Base-by-base conservation (phyloP, 1,140 invertebrate species). In the Dreissena polymorpha region DNA sequence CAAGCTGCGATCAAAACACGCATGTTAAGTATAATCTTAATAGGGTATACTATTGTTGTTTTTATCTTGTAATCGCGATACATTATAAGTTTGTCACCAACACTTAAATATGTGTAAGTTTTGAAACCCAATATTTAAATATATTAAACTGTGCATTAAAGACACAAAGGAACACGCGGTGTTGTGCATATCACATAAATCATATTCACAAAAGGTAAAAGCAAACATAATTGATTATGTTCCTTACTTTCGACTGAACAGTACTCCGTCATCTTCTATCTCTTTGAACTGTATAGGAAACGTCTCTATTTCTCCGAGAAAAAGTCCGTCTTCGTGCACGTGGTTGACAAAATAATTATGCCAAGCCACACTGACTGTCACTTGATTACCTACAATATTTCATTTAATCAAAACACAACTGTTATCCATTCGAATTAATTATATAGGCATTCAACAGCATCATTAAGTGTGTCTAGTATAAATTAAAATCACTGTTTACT, bases 261-360 rank as follows among this genome's bases (percentile, higher is more conserved):
- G 39, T 72, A 83, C 13, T 25, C 71, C 71, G 21, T 83, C 80
- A 57, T 67, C 64, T 69, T 83, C 50, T 8, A 83, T 69, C 18
- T 83, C 80, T 23, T 74, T 60, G 55, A 83, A 83, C 51, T 83
- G 80, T 2, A 69, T 83, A 23, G 80, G 80, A 29, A 74, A 83
- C 7, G 0, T 10, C 25, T 29, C 10, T 10, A 83, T 71, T 51
- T 27, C 14, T 21, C 53, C 67, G 10, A 83, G 71, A 10, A 83
- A 21, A 18, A 39, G 65, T 8, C 64, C 51, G 14, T 74, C 72
- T 68, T 68, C 71, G 21, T 68, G 63, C 25, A 83, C 60, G 18
- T 53, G 67, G 50, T 83, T 83, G 16, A 55, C 23, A 60, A 83
- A 83, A 75, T 83, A 64, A 13, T 63, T 63, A 21, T 7, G 3